Evolutionary conservation across 1,140 invertebrate species (phyloP).

Genomic region (Drosophila azteca): DNA sequence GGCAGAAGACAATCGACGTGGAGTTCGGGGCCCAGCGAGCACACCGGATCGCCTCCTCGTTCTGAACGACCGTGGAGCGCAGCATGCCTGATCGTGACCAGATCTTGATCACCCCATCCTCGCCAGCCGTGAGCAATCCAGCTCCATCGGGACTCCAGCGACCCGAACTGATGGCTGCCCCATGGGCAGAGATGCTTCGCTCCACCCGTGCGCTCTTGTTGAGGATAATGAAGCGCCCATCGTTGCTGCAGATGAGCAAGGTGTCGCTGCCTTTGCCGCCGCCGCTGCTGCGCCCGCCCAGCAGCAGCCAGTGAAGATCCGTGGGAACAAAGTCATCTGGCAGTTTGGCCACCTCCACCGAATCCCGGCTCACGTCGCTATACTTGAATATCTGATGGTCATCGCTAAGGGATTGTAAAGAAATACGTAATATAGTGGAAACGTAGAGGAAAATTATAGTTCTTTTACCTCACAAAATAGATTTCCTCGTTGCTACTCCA

Average conservation of each 20-base stretch:
- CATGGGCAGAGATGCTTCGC: slow-evolving; percentile 95
- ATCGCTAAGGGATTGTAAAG: slow-evolving; percentile 86
- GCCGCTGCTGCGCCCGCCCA: slow-evolving; percentile 84
- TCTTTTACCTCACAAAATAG: slow-evolving; percentile 91
- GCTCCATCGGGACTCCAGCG: slow-evolving; percentile 97
- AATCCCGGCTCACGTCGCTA: slow-evolving; percentile 92
- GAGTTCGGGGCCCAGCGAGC: slow-evolving; percentile 95
- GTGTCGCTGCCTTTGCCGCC: slow-evolving; percentile 91
- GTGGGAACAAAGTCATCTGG: slow-evolving; percentile 94
- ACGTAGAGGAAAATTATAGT: neutral
- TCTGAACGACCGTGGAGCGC: slow-evolving; percentile 94
- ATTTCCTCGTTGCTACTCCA: slow-evolving; percentile 97
- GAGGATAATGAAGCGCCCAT: slow-evolving; percentile 91
- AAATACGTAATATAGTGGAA: neutral
- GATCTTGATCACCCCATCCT: slow-evolving; percentile 98
- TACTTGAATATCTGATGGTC: slow-evolving; percentile 95
- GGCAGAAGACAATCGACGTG: slow-evolving; percentile 92
- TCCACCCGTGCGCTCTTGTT: slow-evolving; percentile 95
- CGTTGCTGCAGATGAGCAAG: slow-evolving; percentile 94
- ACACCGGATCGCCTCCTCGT: slow-evolving; percentile 91
- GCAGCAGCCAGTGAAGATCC: slow-evolving; percentile 92
- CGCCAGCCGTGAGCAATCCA: slow-evolving; percentile 95
- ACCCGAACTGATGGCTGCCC: slow-evolving; percentile 93
- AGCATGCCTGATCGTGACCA: slow-evolving; percentile 98
- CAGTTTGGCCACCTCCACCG: slow-evolving; percentile 90